phyloP scores from a whole-genome alignment of 2,113 vertebrate genomes.

The Motacilla tschutschensis region DNA sequence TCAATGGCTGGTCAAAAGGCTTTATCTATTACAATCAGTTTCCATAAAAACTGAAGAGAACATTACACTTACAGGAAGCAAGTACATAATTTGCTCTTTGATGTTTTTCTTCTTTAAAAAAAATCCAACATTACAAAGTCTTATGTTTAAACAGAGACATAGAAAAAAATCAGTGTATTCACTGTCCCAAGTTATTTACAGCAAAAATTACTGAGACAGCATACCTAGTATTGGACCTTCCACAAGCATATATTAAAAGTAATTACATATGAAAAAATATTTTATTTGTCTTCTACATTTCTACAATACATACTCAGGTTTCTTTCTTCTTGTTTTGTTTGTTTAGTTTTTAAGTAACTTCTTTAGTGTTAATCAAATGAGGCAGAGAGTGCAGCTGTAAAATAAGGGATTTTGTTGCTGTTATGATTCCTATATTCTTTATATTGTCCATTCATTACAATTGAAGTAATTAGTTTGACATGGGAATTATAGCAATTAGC shows the following conservation, averaged over 20 bases:
- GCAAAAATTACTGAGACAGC: constrained; percentile 85
- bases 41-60: constrained; percentile 74
- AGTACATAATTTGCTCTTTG: constrained; percentile 87
- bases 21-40: constrained; percentile 76
- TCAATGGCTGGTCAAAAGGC: constrained; percentile 71
- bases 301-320: constrained; percentile 80
- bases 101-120: constrained; percentile 88
- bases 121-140: constrained; percentile 89
- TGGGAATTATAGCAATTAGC: not conserved
- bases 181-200: constrained; percentile 91
- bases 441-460: not conserved
- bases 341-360: constrained; percentile 52
- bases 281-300: constrained; percentile 83
- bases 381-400: constrained; percentile 64
- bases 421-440: constrained; percentile 38
- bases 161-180: constrained; percentile 92
- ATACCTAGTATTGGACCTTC: constrained; percentile 83
- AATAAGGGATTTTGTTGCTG: constrained; percentile 56
- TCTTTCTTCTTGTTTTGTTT: constrained; percentile 62
- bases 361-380: constrained; percentile 63
- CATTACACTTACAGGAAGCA: constrained; percentile 75
- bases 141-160: constrained; percentile 95
- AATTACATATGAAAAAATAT: constrained; percentile 85
- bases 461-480: not conserved
- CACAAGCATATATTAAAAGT: constrained; percentile 85